Conservation (phyloP, 2,113 vertebrate species). For the Notiomystis cincta region DNA sequence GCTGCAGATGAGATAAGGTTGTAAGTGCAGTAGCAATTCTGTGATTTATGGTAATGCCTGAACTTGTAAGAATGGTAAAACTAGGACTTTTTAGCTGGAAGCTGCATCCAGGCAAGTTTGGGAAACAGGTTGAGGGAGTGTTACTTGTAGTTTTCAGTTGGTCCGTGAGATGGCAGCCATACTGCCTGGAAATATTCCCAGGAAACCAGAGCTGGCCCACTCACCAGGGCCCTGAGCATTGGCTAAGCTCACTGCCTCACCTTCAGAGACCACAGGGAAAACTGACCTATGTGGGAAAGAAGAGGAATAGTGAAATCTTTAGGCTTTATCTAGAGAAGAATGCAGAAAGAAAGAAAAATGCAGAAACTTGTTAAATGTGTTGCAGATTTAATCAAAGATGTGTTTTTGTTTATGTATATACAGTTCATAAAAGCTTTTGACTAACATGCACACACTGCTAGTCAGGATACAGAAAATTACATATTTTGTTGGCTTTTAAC, state of each 20-base stretch:
- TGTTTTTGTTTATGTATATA: background rate
- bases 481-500: background rate
- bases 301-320: background rate
- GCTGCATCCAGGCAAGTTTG: background rate
- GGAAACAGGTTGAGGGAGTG: background rate
- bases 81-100: background rate
- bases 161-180: constrained; percentile 10
- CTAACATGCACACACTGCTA: background rate
- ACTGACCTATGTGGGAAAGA: background rate
- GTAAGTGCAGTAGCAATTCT: background rate
- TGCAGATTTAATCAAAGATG: background rate
- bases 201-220: background rate
- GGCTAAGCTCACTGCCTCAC: background rate
- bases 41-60: background rate
- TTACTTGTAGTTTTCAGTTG: background rate
- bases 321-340: background rate
- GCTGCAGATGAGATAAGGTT: background rate
- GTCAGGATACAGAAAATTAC: background rate
- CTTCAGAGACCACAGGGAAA: background rate
- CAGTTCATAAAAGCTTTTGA: background rate
- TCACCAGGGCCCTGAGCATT: background rate
- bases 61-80: background rate
- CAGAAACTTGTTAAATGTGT: background rate
- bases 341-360: background rate
- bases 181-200: accelerated